phyloP scores from a whole-genome alignment of 2,797 vertebrate genomes.

The Sebastes oblongus region DNA sequence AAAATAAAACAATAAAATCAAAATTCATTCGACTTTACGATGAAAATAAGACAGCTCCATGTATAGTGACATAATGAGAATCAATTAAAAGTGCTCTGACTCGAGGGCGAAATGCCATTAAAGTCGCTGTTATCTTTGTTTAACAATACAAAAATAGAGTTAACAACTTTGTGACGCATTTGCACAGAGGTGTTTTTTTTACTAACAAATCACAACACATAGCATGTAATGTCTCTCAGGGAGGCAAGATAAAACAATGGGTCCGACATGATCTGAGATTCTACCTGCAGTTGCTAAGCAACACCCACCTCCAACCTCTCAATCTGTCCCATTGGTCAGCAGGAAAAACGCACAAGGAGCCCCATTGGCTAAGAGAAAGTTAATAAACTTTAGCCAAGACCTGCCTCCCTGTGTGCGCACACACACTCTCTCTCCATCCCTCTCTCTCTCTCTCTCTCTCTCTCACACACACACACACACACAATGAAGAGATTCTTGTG shows the following conservation, averaged over 20 bases:
- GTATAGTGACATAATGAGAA: constrained; percentile 31
- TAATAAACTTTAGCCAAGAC: constrained; percentile 86
- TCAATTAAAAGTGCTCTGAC: constrained; percentile 49
- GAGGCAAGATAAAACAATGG: constrained; percentile 84
- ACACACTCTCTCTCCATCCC: constrained; percentile 13
- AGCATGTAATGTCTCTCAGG: constrained; percentile 79
- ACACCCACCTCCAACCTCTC: constrained; percentile 86
- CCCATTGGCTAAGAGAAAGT: constrained; percentile 84
- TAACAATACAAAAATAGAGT: constrained; percentile 71
- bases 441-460: background rate
- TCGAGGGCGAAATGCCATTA: constrained; percentile 45
- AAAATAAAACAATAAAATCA: background rate
- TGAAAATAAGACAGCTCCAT: constrained; percentile 11
- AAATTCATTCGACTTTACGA: background rate
- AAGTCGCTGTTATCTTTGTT: constrained; percentile 57
- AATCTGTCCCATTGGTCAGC: constrained; percentile 81
- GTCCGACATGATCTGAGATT: constrained; percentile 85
- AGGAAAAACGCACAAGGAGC: constrained; percentile 77
- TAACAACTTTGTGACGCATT: constrained; percentile 76
- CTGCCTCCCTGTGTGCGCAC: constrained; percentile 74
- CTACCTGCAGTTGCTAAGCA: constrained; percentile 91
- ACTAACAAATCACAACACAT: constrained; percentile 79
- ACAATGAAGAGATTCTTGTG: constrained; percentile 83
- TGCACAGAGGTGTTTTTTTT: constrained; percentile 61
- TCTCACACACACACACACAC: constrained; percentile 62